Base-by-base conservation (phyloP, 2,888 invertebrate species). In the Chorisops tibialis region DNA sequence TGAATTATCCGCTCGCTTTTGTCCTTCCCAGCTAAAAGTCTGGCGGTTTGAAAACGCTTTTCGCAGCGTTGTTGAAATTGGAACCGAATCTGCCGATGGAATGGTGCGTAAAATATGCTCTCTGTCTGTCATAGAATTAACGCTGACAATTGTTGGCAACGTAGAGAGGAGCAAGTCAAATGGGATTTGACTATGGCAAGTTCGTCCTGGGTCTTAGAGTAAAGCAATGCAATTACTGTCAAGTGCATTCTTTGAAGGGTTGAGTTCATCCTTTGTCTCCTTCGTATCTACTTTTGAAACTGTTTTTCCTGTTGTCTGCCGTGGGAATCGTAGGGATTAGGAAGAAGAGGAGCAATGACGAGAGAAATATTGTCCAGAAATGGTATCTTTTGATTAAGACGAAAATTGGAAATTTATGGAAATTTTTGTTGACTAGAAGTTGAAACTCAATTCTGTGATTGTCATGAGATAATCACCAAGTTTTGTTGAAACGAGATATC, bases 1-100 rank as follows among this genome's bases (percentile, higher is more conserved):
- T 47, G 37, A 59, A 59, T 59, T 59, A 59, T 48, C 48, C 59
- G 59, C 59, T 59, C 38, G 39, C 56, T 58, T 58, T 43, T 58
- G 35, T 45, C 56, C n/a, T 16, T 30, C 9, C 30, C 7, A 30
- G 30, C 9, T 30, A 9, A 2, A 30, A 5, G 30, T 30, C 30
- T 30, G 30, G 30, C 9, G 9, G 30, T 30, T 30, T n/a, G n/a
- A n/a, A n/a, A n/a, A n/a, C n/a, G n/a, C n/a, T n/a, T n/a, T n/a
- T n/a, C n/a, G n/a, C 21, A 50, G 19, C 16, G 18, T 38, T 21
- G 38, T 38, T 6, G 19, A 22, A 24, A 6, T 19, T 16, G 16
- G 18, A 16, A 38, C 12, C n/a, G 24, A 38, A 51, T 51, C 18
- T 30, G 39, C 22, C 39, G 22, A 54, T 22, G 18, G 41, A 41